phyloP scores from a whole-genome alignment of 2,113 vertebrate species.

The Varanus salvator region DNA sequence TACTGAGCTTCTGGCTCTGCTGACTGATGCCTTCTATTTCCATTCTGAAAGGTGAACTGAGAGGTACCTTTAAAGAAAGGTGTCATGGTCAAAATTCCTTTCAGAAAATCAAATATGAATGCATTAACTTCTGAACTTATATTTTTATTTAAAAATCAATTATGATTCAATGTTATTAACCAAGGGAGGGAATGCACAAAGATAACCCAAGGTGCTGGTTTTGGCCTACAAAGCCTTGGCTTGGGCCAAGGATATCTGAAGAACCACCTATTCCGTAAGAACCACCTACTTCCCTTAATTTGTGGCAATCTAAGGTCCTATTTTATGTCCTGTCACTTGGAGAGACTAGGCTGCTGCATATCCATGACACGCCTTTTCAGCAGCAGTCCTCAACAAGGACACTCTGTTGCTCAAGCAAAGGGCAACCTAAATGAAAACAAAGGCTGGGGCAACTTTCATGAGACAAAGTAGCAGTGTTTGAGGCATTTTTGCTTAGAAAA shows the following conservation, averaged over 20 bases:
- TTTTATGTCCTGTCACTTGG: no score
- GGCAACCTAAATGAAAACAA: no score
- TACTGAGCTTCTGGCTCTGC: constrained; percentile 73
- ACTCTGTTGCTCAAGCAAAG: no score
- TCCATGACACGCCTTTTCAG: no score
- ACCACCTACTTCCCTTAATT: neutral
- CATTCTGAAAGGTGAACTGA: constrained; percentile 32
- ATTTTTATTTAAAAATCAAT: neutral
- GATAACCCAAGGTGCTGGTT: no score
- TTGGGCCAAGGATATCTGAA: neutral
- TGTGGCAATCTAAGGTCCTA: neutral
- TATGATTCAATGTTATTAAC: neutral
- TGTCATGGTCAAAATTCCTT: neutral
- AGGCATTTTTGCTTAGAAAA: no score
- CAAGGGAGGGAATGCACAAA: neutral
- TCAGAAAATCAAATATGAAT: neutral
- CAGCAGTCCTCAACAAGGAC: no score
- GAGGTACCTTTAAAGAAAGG: neutral
- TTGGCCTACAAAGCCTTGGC: neutral
- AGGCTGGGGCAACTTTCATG: no score
- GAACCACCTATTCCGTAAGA: neutral
- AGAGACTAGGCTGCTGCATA: no score
- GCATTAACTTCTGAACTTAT: neutral
- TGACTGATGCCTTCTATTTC: constrained; percentile 62
- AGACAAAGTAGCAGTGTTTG: no score